A percentile compares a stretch with the other conserved stretches of the same genome.
Conservation (phyloP, 2,888 invertebrate species). For the Esperia sulphurella region DNA sequence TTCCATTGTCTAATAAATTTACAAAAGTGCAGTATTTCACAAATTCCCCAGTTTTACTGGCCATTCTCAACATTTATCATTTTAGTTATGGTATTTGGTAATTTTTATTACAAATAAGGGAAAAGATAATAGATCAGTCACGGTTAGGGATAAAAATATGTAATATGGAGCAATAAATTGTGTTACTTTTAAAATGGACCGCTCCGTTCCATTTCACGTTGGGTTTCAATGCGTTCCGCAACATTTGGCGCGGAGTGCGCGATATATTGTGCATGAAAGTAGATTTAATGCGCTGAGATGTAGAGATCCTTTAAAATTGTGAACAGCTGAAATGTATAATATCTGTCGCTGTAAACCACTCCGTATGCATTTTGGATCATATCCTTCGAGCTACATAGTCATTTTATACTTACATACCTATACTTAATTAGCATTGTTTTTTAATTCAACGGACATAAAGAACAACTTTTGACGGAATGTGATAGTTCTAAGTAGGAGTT, state of each 20-base stretch:
- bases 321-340: no score
- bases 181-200: constrained; percentile 60
- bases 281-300: constrained; percentile 10
- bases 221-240: constrained; percentile 64
- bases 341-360: no score
- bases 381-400: no score
- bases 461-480: no score
- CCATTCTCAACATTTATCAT: constrained; percentile 7
- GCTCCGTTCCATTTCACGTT: constrained; percentile 31
- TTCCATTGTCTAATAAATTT: no score
- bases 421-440: no score
- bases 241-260: constrained; percentile 57
- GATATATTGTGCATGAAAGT: constrained; percentile 66
- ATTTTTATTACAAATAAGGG: constrained; percentile 25
- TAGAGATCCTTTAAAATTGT: neutral
- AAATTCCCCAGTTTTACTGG: constrained; percentile 6
- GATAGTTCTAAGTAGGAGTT: no score
- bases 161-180: constrained; percentile 57
- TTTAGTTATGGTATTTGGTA: constrained; percentile 9
- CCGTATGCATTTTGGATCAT: no score
- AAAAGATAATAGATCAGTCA: constrained; percentile 31
- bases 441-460: no score
- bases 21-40: no score
- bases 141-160: constrained; percentile 47
- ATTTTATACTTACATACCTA: no score